Evolutionary conservation across 1,140 invertebrate species (phyloP).

Genomic region (Mylabris phalerata): DNA sequence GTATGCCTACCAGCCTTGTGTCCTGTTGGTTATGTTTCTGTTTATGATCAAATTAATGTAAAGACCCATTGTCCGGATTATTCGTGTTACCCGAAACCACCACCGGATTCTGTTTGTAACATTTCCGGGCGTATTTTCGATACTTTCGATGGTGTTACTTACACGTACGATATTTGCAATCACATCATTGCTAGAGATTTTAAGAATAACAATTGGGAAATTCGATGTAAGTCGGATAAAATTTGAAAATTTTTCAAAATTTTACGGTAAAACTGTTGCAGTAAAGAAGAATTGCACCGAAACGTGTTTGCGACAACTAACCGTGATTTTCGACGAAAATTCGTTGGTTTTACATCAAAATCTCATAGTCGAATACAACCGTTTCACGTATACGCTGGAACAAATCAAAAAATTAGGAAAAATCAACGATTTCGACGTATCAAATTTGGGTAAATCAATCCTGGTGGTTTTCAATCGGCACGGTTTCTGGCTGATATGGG

Average conservation of each 20-base stretch:
- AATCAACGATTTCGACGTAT: constrained; percentile 54
- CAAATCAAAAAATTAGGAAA: constrained; percentile 61
- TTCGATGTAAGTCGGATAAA: constrained; percentile 50
- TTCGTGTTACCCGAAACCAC: constrained; percentile 53
- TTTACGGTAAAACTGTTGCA: constrained; percentile 33
- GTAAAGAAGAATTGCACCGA: constrained; percentile 58
- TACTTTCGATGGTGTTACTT: constrained; percentile 71
- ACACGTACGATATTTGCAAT: constrained; percentile 72
- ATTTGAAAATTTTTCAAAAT: no score
- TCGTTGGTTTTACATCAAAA: constrained; percentile 55
- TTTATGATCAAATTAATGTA: constrained; percentile 9
- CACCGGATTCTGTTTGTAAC: constrained; percentile 60
- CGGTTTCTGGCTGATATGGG: constrained; percentile 66
- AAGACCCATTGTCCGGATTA: constrained; percentile 22
- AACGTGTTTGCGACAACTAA: constrained; percentile 51
- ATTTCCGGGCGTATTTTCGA: constrained; percentile 65
- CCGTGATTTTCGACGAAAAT: constrained; percentile 51
- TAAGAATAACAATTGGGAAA: constrained; percentile 54
- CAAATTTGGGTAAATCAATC: constrained; percentile 59
- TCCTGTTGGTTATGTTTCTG: constrained; percentile 48
- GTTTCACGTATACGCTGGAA: constrained; percentile 54
- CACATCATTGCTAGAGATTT: constrained; percentile 68
- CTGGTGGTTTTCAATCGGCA: constrained; percentile 60
- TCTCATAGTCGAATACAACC: constrained; percentile 60
- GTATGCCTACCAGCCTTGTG: constrained; percentile 50